phyloP scores from a whole-genome alignment of 2,888 invertebrate genomes.

The Dicyrtomina minuta region DNA sequence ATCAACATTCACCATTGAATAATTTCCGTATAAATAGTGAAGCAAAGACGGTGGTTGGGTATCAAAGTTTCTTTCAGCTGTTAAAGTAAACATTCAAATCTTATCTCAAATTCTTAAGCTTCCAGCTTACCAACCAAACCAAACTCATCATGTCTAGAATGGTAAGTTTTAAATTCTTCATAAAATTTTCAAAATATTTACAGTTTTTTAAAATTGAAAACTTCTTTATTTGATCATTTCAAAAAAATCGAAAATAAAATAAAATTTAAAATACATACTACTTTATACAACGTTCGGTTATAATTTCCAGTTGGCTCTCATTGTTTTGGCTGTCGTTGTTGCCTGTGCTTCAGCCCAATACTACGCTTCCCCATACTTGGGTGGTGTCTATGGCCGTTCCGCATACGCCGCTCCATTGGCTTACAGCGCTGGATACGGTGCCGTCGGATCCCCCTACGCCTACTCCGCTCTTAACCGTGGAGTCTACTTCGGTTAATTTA shows the following conservation, averaged over 20 bases:
- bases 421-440: slow-evolving; percentile 36
- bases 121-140: too few species aligned
- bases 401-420: too few species aligned
- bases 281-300: slow-evolving; percentile 11
- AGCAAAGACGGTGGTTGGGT: not conserved
- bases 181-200: too few species aligned
- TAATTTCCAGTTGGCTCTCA: slow-evolving; percentile 32
- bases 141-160: too few species aligned
- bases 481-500: slow-evolving; percentile 11
- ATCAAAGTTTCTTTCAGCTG: slow-evolving; percentile 24
- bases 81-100: slow-evolving; percentile 17
- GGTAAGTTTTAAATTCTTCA: too few species aligned
- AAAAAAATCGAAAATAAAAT: too few species aligned
- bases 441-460: slow-evolving; percentile 7
- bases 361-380: slow-evolving; percentile 37
- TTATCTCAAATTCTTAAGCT: slow-evolving; percentile 30
- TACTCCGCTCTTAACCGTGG: too few species aligned
- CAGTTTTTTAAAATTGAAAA: too few species aligned
- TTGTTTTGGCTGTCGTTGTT: slow-evolving; percentile 43
- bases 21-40: slow-evolving; percentile 26
- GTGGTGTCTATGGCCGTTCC: slow-evolving; percentile 29
- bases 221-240: too few species aligned
- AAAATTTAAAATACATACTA: slow-evolving; percentile 5
- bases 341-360: slow-evolving; percentile 43
- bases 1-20: too few species aligned